Conservation (phyloP, 1,140 invertebrate genomes). For the Pomacea maculata region DNA sequence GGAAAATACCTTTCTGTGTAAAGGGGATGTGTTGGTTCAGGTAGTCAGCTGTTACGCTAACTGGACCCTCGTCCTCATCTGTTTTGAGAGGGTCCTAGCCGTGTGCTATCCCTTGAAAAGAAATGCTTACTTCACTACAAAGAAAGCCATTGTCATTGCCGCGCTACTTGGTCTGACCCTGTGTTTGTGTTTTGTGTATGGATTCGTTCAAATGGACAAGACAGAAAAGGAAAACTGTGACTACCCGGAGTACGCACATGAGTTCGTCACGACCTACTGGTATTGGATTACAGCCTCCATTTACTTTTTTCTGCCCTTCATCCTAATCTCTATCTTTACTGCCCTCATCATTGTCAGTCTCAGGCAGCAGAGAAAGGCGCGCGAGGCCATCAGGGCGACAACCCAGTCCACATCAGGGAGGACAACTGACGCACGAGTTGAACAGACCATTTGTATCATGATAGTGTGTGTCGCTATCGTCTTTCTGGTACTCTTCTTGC, state of each 20-base stretch:
- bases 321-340: not conserved
- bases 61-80: conserved; percentile 48
- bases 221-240: not conserved
- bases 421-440: not conserved
- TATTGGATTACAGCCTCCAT: too few relatives aligned
- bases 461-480: conserved; percentile 23
- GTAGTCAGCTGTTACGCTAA: conserved; percentile 39
- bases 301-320: not conserved
- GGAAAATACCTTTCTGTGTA: not conserved
- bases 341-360: conserved; percentile 5
- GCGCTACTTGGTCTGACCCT: conserved; percentile 12
- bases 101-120: conserved; percentile 41
- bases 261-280: not conserved
- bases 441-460: conserved; percentile 26
- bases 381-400: not conserved
- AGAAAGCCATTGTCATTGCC: conserved; percentile 19
- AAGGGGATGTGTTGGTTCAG: conserved; percentile 30
- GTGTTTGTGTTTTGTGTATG: conserved; percentile 1
- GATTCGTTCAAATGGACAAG: not conserved
- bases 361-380: not conserved
- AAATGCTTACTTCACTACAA: conserved; percentile 15
- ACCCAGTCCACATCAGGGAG: not conserved
- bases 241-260: not conserved
- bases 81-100: conserved; percentile 42
- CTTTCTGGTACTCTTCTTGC: conserved; percentile 27